phyloP scores from a whole-genome alignment of 2,113 vertebrate genomes.

The Paradoxurus hermaphroditus region DNA sequence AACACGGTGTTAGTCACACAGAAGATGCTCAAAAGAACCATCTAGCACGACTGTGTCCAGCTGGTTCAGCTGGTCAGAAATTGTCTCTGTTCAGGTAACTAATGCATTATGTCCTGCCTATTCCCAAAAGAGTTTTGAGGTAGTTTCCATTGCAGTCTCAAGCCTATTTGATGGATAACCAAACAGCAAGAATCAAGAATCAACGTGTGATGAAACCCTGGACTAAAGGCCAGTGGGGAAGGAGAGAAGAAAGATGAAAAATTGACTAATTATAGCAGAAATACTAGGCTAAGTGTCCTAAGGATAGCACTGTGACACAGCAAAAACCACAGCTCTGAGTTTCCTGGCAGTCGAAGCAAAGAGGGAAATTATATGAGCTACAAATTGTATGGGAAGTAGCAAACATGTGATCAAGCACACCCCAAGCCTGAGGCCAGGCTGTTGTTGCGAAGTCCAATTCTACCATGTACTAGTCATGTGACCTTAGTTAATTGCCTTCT shows the following conservation, averaged over 20 bases:
- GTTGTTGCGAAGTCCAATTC: background rate
- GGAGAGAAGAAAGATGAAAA: conserved; percentile 24
- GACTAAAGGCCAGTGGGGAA: conserved; percentile 1
- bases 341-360: conserved; percentile 61
- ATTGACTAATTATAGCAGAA: background rate
- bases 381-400: conserved; percentile 22
- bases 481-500: background rate
- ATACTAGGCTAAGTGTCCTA: conserved; percentile 33
- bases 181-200: conserved; percentile 50
- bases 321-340: background rate
- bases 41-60: background rate
- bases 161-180: conserved; percentile 43
- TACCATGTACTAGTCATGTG: background rate
- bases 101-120: background rate
- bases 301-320: conserved; percentile 1
- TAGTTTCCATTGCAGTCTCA: conserved; percentile 23
- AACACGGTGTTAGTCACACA: background rate
- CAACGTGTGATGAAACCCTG: background rate
- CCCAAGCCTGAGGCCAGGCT: background rate
- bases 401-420: background rate
- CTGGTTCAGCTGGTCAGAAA: background rate
- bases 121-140: conserved; percentile 40
- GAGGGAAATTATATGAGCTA: conserved; percentile 33
- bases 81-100: conserved; percentile 26
- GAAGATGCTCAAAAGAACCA: background rate